Evolutionary conservation across 1,140 invertebrate genomes (phyloP).

Genomic region (Pomacea maculata): DNA sequence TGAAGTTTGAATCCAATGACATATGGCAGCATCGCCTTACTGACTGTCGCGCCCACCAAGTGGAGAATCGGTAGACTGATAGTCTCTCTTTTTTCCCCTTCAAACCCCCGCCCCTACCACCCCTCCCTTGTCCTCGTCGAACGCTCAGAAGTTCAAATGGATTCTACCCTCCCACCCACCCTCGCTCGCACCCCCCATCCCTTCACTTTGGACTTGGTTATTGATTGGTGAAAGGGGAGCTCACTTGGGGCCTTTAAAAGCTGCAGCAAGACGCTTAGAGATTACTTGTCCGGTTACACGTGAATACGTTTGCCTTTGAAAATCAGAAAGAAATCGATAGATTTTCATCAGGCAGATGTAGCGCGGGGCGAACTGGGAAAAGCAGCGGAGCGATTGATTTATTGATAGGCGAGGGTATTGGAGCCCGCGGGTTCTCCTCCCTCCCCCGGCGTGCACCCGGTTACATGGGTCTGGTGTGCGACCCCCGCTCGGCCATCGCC

Average conservation of each 20-base stretch:
- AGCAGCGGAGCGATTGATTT: conserved; percentile 19
- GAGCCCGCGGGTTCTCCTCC: background rate
- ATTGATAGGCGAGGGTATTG: conserved; percentile 20
- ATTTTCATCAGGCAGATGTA: conserved; percentile 28
- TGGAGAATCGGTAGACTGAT: no score
- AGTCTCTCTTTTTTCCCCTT: no score
- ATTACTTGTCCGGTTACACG: conserved; percentile 19
- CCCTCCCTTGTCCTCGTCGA: no score
- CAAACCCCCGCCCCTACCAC: no score
- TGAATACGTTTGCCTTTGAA: conserved; percentile 21
- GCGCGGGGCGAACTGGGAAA: background rate
- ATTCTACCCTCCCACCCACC: no score
- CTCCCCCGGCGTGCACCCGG: background rate
- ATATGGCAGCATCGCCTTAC: conserved; percentile 29
- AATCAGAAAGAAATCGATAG: conserved; percentile 28
- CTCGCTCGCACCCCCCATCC: no score
- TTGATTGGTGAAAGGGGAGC: conserved; percentile 10
- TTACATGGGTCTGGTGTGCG: background rate
- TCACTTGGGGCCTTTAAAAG: conserved; percentile 15
- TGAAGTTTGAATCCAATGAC: conserved; percentile 26
- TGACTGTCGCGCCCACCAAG: no score
- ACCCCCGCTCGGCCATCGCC: background rate
- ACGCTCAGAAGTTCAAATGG: no score
- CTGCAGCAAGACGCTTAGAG: conserved; percentile 18
- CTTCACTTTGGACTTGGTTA: background rate